Conservation (phyloP, 2,113 vertebrate genomes). For the Phrynosoma platyrhinos region DNA sequence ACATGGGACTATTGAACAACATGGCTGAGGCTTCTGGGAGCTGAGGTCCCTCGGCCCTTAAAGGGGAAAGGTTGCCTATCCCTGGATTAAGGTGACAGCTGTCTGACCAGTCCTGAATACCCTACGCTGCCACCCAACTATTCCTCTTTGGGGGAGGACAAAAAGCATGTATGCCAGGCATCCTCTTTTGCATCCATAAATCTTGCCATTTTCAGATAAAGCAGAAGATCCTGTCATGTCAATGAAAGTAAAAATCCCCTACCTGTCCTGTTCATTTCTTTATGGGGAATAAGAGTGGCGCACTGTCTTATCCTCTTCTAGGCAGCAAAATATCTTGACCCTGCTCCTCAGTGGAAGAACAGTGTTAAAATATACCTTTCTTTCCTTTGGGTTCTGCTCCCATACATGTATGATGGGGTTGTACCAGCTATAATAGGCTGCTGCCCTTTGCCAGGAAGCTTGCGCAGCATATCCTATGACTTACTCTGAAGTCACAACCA, state of each 20-base stretch:
- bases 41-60: too few relatives aligned
- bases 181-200: not conserved
- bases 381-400: not conserved
- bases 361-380: not conserved
- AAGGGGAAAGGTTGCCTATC: too few relatives aligned
- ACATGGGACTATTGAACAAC: too few relatives aligned
- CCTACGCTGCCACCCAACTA: not conserved
- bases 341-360: not conserved
- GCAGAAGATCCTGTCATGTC: not conserved
- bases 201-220: not conserved
- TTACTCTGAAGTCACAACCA: not conserved
- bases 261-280: not conserved
- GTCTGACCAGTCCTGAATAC: too few relatives aligned
- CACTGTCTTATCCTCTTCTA: not conserved
- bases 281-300: not conserved
- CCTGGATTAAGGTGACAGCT: too few relatives aligned
- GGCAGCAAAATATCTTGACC: not conserved
- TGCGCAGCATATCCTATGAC: not conserved
- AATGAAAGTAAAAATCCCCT: not conserved
- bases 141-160: not conserved
- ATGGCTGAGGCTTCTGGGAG: too few relatives aligned
- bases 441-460: not conserved
- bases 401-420: not conserved
- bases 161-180: not conserved
- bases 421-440: not conserved